Evolutionary conservation across 2,113 vertebrate species (phyloP).

Genomic region (Ploceus nigricollis): DNA sequence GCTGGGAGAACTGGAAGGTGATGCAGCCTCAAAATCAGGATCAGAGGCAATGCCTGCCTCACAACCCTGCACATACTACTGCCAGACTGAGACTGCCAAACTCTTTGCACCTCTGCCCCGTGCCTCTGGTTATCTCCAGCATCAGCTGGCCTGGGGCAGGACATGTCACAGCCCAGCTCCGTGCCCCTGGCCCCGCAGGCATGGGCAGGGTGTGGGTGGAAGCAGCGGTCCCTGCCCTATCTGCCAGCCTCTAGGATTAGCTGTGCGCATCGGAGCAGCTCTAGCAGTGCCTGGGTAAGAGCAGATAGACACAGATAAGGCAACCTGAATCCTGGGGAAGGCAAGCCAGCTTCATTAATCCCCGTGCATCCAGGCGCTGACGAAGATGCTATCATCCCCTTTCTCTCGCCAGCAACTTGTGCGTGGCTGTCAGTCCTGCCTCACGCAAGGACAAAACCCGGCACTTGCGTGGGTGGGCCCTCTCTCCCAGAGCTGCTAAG

Average conservation of each 20-base stretch:
- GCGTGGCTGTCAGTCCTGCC: neutral
- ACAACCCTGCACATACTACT: rapidly evolving
- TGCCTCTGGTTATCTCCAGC: neutral
- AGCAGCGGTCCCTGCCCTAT: neutral
- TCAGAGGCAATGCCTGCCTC: neutral
- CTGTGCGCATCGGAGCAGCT: neutral
- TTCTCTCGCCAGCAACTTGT: neutral
- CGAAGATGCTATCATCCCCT: neutral
- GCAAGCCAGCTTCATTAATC: conserved; percentile 6
- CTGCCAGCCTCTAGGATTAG: conserved; percentile 36
- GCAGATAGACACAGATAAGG: conserved; percentile 37
- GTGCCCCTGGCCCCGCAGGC: rapidly evolving
- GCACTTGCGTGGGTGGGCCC: neutral
- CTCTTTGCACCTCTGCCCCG: neutral
- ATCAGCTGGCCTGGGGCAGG: neutral
- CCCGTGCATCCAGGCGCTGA: neutral
- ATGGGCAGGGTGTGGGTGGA: neutral
- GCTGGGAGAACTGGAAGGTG: neutral
- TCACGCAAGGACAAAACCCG: neutral
- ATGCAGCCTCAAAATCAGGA: neutral
- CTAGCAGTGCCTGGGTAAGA: neutral
- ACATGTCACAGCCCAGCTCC: neutral
- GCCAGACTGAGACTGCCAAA: neutral
- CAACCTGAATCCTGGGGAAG: neutral
- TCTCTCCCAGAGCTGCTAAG: neutral